Percentiles rank a stretch among this genome's conserved stretches.
Conservation (phyloP, 2,113 vertebrate species). For the Cacatua alba region DNA sequence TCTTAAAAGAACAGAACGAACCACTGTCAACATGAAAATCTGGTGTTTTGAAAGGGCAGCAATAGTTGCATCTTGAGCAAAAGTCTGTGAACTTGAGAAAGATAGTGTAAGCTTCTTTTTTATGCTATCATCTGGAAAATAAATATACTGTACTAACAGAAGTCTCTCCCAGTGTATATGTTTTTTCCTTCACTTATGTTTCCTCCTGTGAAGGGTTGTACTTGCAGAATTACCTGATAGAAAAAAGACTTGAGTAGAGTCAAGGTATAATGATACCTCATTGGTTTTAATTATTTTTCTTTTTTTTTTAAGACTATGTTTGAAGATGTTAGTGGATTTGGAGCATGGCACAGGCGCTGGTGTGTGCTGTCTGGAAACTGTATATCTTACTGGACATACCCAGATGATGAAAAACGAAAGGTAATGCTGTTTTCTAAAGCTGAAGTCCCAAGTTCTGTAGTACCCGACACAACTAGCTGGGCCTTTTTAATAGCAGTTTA, state of each 20-base stretch:
- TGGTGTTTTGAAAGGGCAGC: background rate
- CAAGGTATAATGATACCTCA: background rate
- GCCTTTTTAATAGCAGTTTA: background rate
- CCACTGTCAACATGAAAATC: background rate
- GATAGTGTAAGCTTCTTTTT: background rate
- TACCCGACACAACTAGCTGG: background rate
- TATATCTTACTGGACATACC: conserved; percentile 97
- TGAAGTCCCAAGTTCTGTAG: background rate
- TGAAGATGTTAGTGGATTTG: conserved; percentile 97
- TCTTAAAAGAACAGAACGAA: background rate
- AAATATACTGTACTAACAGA: background rate
- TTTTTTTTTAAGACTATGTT: conserved; percentile 89
- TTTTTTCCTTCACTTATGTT: background rate
- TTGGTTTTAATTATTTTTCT: background rate
- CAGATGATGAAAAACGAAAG: conserved; percentile 94
- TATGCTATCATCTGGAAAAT: background rate
- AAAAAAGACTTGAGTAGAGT: background rate
- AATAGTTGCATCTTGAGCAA: background rate
- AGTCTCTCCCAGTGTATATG: background rate
- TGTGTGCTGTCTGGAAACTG: conserved; percentile 92
- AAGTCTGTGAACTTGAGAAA: background rate
- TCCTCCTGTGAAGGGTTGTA: background rate
- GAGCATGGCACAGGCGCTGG: conserved; percentile 96
- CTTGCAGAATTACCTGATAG: background rate
- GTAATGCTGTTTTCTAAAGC: conserved; percentile 62